Conservation (phyloP, 2,888 invertebrate genomes). For the Watsonalla cultraria region DNA sequence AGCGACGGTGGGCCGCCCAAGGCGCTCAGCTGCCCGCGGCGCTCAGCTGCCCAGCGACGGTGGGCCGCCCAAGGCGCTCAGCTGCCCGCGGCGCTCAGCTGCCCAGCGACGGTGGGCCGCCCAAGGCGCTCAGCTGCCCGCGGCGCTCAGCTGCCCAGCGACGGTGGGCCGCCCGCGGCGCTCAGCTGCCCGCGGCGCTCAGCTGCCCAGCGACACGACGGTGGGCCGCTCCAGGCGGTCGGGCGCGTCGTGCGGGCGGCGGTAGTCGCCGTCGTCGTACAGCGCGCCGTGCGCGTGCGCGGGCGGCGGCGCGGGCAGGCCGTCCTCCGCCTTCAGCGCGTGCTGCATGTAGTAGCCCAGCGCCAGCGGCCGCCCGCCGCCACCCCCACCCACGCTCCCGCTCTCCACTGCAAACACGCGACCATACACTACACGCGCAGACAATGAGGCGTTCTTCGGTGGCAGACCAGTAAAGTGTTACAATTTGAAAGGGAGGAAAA, state of each 20-base stretch:
- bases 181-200: conserved; percentile 63
- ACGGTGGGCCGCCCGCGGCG: conserved; percentile 56
- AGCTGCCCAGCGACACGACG: conserved; percentile 74
- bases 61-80: conserved; percentile 54
- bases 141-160: conserved; percentile 55
- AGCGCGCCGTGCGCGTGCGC: conserved; percentile 33
- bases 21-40: conserved; percentile 33
- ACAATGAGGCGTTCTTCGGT: not conserved
- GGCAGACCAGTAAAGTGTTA: too few relatives aligned
- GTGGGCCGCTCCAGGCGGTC: conserved; percentile 71
- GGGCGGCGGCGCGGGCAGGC: conserved; percentile 46
- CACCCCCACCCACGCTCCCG: conserved; percentile 19
- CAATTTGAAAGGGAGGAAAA: too few relatives aligned
- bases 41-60: conserved; percentile 17
- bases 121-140: conserved; percentile 53
- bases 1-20: conserved; percentile 46
- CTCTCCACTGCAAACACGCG: conserved; percentile 19
- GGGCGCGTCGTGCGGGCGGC: conserved; percentile 37
- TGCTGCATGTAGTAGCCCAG: conserved; percentile 58
- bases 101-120: conserved; percentile 72
- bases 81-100: conserved; percentile 56
- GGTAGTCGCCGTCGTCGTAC: conserved; percentile 45
- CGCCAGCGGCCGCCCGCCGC: conserved; percentile 42
- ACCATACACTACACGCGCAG: not conserved
- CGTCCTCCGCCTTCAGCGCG: conserved; percentile 60